phyloP scores from a whole-genome alignment of 2,113 vertebrate genomes.

The Chascanopsetta lugubris region DNA sequence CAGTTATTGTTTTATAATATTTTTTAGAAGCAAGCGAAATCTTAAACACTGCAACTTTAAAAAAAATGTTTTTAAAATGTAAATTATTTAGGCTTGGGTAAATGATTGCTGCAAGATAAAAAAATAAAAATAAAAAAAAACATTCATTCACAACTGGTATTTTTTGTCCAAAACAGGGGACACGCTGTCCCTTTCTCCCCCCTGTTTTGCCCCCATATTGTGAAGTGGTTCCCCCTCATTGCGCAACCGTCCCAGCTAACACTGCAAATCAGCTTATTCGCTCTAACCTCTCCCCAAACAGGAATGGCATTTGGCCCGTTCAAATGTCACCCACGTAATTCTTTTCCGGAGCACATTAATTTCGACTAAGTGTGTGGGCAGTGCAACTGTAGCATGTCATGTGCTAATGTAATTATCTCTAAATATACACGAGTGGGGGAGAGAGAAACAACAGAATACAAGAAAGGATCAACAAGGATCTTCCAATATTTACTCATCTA shows the following conservation, averaged over 20 bases:
- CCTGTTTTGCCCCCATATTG: constrained; percentile 50
- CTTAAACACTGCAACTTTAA: no score
- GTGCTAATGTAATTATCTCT: constrained; percentile 31
- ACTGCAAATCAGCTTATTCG: constrained; percentile 62
- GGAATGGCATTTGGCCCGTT: constrained; percentile 68
- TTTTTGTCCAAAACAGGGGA: constrained; percentile 22
- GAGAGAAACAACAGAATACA: neutral
- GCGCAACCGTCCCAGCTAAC: constrained; percentile 48
- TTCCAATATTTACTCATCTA: no score
- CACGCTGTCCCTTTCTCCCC: constrained; percentile 30
- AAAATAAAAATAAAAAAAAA: constrained; percentile 11
- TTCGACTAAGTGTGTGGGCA: constrained; percentile 40
- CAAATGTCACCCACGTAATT: constrained; percentile 63
- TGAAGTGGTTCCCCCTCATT: constrained; percentile 62
- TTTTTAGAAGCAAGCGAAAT: no score
- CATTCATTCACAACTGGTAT: neutral
- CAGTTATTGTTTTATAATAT: no score
- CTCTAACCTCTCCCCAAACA: constrained; percentile 38
- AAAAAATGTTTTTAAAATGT: no score
- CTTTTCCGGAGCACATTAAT: constrained; percentile 39
- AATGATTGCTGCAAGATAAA: neutral
- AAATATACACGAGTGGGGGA: constrained; percentile 20
- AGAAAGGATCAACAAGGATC: no score
- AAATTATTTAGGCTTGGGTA: neutral
- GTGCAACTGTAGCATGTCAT: constrained; percentile 33